Evolutionary conservation across 2,797 vertebrate species (phyloP).

Genomic region (Sebastes paucispinis): DNA sequence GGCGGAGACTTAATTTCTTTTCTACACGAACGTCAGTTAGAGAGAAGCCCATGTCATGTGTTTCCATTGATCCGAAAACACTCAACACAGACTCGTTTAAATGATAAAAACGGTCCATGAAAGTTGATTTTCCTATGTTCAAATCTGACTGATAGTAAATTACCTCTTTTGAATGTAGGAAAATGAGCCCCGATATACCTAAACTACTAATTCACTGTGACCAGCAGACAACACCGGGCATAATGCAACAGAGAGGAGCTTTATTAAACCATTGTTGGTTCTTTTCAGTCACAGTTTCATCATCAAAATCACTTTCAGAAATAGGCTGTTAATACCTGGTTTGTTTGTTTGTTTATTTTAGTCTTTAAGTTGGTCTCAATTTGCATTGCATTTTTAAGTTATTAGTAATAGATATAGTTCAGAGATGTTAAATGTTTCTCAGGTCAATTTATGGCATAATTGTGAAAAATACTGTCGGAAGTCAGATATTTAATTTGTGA

Average conservation of each 20-base stretch:
- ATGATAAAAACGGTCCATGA: not conserved
- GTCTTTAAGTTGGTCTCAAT: not conserved
- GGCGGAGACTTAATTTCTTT: not conserved
- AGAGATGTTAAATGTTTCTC: too few relatives aligned
- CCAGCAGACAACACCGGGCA: not conserved
- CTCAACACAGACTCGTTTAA: not conserved
- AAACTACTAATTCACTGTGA: not conserved
- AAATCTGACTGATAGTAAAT: not conserved
- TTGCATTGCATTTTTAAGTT: not conserved
- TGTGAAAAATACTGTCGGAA: not conserved
- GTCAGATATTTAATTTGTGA: not conserved
- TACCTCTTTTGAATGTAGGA: not conserved
- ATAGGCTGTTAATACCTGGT: not conserved
- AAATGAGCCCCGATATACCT: not conserved
- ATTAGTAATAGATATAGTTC: not conserved
- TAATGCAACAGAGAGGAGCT: not conserved
- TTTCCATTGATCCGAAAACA: not conserved
- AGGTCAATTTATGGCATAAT: too few relatives aligned
- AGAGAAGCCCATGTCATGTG: not conserved
- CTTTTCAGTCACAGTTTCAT: not conserved
- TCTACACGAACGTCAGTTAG: not conserved
- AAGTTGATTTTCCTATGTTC: not conserved
- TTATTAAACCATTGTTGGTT: not conserved
- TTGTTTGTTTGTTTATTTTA: not conserved
- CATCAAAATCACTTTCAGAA: not conserved